Evolutionary conservation across 1,140 invertebrate genomes (phyloP).

Genomic region (Diploscapter pachys): DNA sequence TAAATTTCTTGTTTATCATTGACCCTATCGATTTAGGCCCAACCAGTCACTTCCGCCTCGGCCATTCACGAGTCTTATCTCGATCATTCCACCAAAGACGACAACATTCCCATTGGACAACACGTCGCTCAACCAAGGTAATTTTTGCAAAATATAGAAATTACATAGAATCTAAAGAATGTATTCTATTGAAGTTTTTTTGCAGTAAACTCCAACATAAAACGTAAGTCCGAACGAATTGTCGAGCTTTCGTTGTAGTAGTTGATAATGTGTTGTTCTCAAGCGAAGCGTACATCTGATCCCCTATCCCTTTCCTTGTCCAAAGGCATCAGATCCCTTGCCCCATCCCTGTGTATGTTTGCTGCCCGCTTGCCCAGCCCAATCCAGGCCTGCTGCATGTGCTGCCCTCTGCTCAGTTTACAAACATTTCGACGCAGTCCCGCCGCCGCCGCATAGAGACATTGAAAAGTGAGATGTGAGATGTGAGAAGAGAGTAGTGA

Average conservation of each 20-base stretch:
- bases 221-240: slow-evolving; percentile 33
- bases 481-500: no score
- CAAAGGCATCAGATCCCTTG: neutral
- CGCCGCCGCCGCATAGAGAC: no score
- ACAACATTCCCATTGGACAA: slow-evolving; percentile 51
- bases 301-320: slow-evolving; percentile 17
- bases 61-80: slow-evolving; percentile 49
- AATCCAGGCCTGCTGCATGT: no score
- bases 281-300: neutral
- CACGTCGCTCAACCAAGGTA: slow-evolving; percentile 54
- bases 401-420: no score
- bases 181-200: neutral
- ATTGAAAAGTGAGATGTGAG: no score
- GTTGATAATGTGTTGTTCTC: no score
- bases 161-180: neutral
- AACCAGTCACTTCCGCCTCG: slow-evolving; percentile 44
- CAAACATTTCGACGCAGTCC: no score
- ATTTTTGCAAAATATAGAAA: neutral
- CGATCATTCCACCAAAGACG: slow-evolving; percentile 47
- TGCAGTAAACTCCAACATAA: slow-evolving; percentile 44
- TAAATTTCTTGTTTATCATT: neutral
- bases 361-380: no score
- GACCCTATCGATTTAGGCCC: slow-evolving; percentile 15
- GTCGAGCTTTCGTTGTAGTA: no score
- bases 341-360: no score